Base-by-base conservation (phyloP, 2,113 vertebrate genomes). In the Malurus elegans region DNA sequence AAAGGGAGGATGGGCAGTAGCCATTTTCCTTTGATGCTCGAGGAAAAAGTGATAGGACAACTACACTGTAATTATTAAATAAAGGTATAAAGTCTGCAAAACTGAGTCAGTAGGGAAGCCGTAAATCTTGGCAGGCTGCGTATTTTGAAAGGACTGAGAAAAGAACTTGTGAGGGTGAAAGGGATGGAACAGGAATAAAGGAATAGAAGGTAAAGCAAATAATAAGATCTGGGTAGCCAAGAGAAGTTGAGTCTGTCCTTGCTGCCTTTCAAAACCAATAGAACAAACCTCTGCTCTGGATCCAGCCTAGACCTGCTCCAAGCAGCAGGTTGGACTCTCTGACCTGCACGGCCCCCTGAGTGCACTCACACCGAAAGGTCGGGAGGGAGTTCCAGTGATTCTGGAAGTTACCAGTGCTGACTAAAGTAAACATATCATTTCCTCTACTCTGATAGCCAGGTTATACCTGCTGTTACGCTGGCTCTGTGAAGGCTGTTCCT, bases 301-400 rank as follows among this genome's bases (percentile, higher is more conserved):
- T 38, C 28, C 34, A 73, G 31, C 45, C 44, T 19, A 51, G 40
- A 16, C 16, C 66, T 58, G 62, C 38, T 70, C 15, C 44, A 45
- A 64, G 67, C 57, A 62, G n/a, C 38, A 47, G 40, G 40, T 1
- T 76, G 66, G 57, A 25, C 36, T 8, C 15, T 6, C 23, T 34
- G 62, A 72, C n/a, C 65, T 38, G 48, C 23, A 9, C 1, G 6
- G 84, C n/a, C 72, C 62, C 34, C 58, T 20, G 24, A 24, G 40
- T 1, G 14, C 18, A 21, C 26, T 32, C 47, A 19, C 4, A 5
- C 1, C 42, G 3, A 26, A n/a, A 34, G 24, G 38, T 14, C 6
- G 15, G 83, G 60, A 67, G 61, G 48, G 3, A 16, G 80, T 48
- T 57, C 56, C 82, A 87, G 66, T 51, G 38, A 4, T 0, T 3